Percentiles rank a stretch among this genome's conserved stretches.
These are phyloP conservation scores for Athalia cordata DNA, from an alignment of 2,888 invertebrate genomes.

Conservation along the genomic window DNA sequence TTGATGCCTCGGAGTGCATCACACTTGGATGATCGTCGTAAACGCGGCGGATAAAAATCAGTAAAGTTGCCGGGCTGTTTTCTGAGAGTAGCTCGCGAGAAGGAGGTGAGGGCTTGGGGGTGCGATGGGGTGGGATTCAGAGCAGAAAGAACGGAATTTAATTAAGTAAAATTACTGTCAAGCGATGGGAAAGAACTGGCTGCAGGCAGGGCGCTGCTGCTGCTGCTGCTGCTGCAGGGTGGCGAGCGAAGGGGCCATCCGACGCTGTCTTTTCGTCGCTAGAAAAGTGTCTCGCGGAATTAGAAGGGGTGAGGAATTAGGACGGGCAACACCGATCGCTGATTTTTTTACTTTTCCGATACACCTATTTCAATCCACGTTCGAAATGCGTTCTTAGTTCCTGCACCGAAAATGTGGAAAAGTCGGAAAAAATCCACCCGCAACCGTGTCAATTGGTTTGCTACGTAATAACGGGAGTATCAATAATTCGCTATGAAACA, in stretches of 20 bases:
- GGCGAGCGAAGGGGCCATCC: not conserved
- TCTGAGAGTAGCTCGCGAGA: not conserved
- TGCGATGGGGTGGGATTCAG: conserved; percentile 33
- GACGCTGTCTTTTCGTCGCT: conserved; percentile 39
- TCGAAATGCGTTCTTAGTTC: too few relatives aligned
- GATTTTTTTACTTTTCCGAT: not conserved
- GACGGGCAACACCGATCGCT: conserved; percentile 26
- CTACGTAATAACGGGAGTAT: too few relatives aligned
- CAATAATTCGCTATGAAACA: too few relatives aligned
- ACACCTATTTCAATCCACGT: not conserved
- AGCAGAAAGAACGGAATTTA: conserved; percentile 73
- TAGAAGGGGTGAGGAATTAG: conserved; percentile 45
- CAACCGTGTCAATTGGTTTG: conserved; percentile 15
- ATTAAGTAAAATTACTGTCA: conserved; percentile 73
- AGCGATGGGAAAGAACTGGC: conserved; percentile 54
- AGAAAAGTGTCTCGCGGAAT: conserved; percentile 47
- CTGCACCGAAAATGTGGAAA: too few relatives aligned
- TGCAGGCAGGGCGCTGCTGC: not conserved
- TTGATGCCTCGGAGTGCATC: conserved; percentile 38
- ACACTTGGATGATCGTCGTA: conserved; percentile 50
- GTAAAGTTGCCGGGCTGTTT: conserved; percentile 29
- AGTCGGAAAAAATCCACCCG: not conserved
- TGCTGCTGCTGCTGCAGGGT: not conserved
- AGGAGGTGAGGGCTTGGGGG: not conserved
- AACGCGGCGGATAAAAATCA: conserved; percentile 46